Conservation (phyloP, 2,113 vertebrate genomes). For the Hyla sarda region DNA sequence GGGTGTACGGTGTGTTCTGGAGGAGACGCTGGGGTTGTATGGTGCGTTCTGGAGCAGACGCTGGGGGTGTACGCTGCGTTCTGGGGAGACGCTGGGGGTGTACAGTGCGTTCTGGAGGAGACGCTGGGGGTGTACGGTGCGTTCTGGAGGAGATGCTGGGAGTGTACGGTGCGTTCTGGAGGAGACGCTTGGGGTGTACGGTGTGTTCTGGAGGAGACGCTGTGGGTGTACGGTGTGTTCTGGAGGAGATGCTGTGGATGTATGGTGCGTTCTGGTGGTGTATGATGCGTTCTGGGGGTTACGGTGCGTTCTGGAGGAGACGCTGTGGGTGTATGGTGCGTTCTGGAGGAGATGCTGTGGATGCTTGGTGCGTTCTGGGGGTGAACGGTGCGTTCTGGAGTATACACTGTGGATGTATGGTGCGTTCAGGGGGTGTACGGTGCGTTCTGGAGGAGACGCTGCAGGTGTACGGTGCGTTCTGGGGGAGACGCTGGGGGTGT, state of each 20-base stretch:
- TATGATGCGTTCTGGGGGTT: conserved; percentile 77
- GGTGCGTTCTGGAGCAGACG: conserved; percentile 79
- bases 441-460: too few relatives aligned
- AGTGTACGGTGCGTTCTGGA: conserved; percentile 80
- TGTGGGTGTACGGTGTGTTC: conserved; percentile 81
- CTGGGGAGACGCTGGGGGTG: conserved; percentile 79
- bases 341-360: too few relatives aligned
- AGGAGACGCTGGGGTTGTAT: conserved; percentile 73
- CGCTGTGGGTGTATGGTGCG: conserved; percentile 83
- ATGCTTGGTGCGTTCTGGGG: conserved; percentile 69
- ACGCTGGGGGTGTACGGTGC: conserved; percentile 82
- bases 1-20: conserved; percentile 80
- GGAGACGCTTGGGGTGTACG: too few relatives aligned
- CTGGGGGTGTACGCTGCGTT: too few relatives aligned
- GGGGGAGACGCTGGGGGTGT: too few relatives aligned
- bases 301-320: too few relatives aligned
- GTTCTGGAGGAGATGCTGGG: conserved; percentile 71
- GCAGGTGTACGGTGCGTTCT: conserved; percentile 80
- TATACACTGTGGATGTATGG: conserved; percentile 79
- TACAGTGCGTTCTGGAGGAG: conserved; percentile 77
- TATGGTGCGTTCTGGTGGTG: too few relatives aligned
- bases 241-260: too few relatives aligned
- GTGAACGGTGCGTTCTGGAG: conserved; percentile 79
- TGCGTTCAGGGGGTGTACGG: conserved; percentile 64
- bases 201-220: too few relatives aligned